phyloP scores from a whole-genome alignment of 2,888 invertebrate species.

The Epinotia bilunana region DNA sequence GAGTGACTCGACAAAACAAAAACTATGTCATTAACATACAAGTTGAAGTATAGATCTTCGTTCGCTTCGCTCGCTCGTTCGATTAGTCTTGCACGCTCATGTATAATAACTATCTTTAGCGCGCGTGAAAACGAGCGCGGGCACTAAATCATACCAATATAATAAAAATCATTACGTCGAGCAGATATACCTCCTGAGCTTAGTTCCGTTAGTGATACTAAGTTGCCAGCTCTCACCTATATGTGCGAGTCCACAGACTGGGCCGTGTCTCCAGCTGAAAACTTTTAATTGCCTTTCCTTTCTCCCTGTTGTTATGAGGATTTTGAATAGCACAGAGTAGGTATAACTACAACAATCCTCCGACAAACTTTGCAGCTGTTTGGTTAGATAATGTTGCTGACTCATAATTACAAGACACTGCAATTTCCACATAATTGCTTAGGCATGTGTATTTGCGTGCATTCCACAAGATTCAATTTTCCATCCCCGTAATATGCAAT shows the following conservation, averaged over 20 bases:
- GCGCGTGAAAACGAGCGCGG: no score
- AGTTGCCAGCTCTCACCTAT: constrained; percentile 21
- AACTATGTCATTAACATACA: no score
- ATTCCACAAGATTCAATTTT: not conserved
- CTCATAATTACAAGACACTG: not conserved
- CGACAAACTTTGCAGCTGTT: not conserved
- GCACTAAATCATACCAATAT: not conserved
- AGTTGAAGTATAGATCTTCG: no score
- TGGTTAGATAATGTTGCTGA: not conserved
- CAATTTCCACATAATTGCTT: not conserved
- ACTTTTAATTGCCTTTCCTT: constrained; percentile 55
- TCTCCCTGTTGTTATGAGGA: constrained; percentile 30
- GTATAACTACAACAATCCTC: not conserved
- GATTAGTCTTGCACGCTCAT: not conserved
- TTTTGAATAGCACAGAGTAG: not conserved
- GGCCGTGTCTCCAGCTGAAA: constrained; percentile 45
- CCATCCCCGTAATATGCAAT: not conserved
- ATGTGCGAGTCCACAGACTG: constrained; percentile 40
- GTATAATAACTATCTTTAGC: no score
- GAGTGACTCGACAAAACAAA: no score
- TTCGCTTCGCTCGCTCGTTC: no score
- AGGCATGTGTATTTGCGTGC: not conserved
- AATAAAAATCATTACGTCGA: not conserved
- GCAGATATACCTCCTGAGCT: not conserved
- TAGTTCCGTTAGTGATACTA: not conserved